phyloP scores from a whole-genome alignment of 2,113 vertebrate species.

The Monarcha castaneiventris region DNA sequence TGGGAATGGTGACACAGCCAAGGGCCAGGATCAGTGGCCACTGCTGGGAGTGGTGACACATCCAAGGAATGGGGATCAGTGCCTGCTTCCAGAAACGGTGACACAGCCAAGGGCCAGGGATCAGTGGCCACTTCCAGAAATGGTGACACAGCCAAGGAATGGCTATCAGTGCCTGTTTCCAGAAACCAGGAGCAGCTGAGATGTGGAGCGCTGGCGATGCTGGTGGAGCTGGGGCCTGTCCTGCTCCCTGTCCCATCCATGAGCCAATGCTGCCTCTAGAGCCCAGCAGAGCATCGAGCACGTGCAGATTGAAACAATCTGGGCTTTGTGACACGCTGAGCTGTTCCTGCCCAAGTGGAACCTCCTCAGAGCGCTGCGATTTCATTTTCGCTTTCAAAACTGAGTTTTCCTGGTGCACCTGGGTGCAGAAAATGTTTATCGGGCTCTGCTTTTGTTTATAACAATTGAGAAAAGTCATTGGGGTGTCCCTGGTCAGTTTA shows the following conservation, averaged over 20 bases:
- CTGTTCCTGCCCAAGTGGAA: background rate
- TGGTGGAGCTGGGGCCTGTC: background rate
- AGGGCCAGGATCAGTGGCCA: rapidly evolving
- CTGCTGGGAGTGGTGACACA: too few species aligned
- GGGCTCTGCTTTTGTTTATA: conserved; percentile 23
- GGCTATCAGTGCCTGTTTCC: rapidly evolving
- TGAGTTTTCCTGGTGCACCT: background rate
- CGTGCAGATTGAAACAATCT: conserved; percentile 13
- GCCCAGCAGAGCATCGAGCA: background rate
- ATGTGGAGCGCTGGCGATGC: rapidly evolving
- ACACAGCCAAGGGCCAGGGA: rapidly evolving
- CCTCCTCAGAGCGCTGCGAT: background rate
- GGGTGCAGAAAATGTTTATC: conserved; percentile 46
- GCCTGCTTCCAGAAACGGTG: background rate
- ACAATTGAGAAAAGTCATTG: background rate
- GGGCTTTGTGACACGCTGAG: conserved; percentile 52
- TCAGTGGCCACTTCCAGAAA: rapidly evolving
- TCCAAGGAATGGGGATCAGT: too few species aligned
- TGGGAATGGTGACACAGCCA: background rate
- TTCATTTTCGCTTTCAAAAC: conserved; percentile 42
- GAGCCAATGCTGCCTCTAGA: conserved; percentile 21
- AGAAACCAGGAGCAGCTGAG: background rate
- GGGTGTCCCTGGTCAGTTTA: background rate
- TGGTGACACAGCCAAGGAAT: rapidly evolving
- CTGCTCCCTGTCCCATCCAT: background rate